phyloP scores from a whole-genome alignment of 2,113 vertebrate genomes.

The Dipodomys spectabilis region DNA sequence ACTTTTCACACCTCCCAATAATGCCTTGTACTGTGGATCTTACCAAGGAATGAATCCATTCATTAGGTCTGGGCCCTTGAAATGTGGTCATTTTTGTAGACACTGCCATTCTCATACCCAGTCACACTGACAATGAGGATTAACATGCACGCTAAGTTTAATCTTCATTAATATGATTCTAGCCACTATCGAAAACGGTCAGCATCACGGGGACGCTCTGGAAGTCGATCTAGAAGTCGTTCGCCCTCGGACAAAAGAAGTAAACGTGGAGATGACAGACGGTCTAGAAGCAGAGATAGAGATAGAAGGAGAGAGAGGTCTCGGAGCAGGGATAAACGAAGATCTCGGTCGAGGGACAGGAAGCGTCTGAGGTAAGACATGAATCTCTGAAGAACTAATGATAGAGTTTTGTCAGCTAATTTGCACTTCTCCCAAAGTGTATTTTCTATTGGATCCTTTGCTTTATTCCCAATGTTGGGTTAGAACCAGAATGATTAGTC shows the following conservation, averaged over 20 bases:
- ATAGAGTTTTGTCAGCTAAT: background rate
- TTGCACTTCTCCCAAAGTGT: too few relatives aligned
- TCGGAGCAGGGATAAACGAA: slow-evolving; percentile 94
- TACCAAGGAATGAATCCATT: too few relatives aligned
- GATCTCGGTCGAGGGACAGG: slow-evolving; percentile 95
- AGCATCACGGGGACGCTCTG: slow-evolving; percentile 92
- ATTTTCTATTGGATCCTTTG: too few relatives aligned
- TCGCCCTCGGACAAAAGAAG: slow-evolving; percentile 95
- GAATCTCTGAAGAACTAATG: background rate
- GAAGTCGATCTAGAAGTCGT: slow-evolving; percentile 93
- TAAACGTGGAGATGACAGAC: slow-evolving; percentile 92
- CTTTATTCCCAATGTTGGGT: too few relatives aligned
- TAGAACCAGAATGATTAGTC: too few relatives aligned
- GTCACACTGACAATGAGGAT: too few relatives aligned
- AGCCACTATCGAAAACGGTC: slow-evolving; percentile 98
- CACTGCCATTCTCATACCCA: too few relatives aligned
- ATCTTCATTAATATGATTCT: background rate
- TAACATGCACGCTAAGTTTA: background rate
- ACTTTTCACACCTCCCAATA: too few relatives aligned
- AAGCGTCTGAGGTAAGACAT: slow-evolving; percentile 92
- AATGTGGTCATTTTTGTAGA: too few relatives aligned
- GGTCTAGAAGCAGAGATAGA: slow-evolving; percentile 89
- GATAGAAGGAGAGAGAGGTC: slow-evolving; percentile 91
- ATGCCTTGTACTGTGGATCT: too few relatives aligned
- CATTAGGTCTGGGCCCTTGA: too few relatives aligned